Evolutionary conservation across 2,888 invertebrate species (phyloP).

Genomic region (Gymnosoma rotundatum): DNA sequence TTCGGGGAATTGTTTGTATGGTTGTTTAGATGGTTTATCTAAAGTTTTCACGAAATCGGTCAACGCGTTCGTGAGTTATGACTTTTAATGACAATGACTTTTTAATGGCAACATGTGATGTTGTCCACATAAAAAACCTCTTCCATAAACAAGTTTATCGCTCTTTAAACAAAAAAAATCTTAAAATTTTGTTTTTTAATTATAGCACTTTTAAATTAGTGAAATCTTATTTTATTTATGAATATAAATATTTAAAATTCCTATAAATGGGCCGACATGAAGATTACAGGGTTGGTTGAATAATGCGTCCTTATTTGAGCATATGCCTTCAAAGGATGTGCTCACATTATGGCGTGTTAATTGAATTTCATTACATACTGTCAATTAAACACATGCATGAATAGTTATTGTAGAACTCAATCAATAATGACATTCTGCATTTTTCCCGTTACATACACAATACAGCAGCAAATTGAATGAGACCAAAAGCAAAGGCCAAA

Average conservation of each 20-base stretch:
- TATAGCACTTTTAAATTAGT: not conserved
- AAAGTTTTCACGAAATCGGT: too few species aligned
- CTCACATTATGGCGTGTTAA: slow-evolving; percentile 74
- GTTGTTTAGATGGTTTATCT: too few species aligned
- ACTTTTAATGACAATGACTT: too few species aligned
- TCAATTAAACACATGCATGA: slow-evolving; percentile 79
- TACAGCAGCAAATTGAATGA: slow-evolving; percentile 42
- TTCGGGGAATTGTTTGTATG: too few species aligned
- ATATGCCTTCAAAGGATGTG: slow-evolving; percentile 23
- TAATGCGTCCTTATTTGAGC: not conserved
- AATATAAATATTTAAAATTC: not conserved
- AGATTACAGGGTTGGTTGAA: slow-evolving; percentile 11
- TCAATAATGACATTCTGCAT: slow-evolving; percentile 75
- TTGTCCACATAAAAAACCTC: too few species aligned
- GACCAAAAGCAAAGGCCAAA: slow-evolving; percentile 23
- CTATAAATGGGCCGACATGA: not conserved
- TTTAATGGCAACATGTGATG: too few species aligned
- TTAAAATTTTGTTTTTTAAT: too few species aligned
- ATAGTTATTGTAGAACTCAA: slow-evolving; percentile 77
- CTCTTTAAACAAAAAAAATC: too few species aligned
- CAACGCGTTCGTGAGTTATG: too few species aligned
- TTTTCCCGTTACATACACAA: slow-evolving; percentile 68
- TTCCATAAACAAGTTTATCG: too few species aligned
- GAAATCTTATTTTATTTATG: not conserved
- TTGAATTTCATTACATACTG: slow-evolving; percentile 80